phyloP scores from a whole-genome alignment of 2,797 vertebrate species.

The Alca torda region DNA sequence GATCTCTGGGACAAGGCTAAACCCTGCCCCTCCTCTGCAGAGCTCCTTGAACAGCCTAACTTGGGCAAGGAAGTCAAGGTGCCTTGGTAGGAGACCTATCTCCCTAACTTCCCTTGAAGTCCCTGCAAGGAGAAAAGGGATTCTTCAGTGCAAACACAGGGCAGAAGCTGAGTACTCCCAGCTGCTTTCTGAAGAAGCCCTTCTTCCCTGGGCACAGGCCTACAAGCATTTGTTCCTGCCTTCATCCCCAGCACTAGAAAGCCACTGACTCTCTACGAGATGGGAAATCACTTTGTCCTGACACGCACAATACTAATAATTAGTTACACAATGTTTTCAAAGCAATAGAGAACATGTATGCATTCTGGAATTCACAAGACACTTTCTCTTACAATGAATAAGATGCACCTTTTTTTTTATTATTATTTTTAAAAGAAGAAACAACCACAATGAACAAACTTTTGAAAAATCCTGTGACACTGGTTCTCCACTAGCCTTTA shows the following conservation, averaged over 20 bases:
- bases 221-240: fast-evolving
- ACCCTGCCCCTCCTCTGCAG: fast-evolving
- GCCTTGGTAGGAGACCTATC: not conserved
- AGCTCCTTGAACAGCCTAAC: not conserved
- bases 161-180: not conserved
- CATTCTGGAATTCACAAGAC: not conserved
- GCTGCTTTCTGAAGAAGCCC: not conserved
- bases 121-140: not conserved
- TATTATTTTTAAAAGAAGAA: not conserved
- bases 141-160: not conserved
- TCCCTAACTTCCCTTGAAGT: not conserved
- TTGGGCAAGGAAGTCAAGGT: not conserved
- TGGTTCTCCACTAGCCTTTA: not conserved
- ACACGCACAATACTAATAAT: not conserved
- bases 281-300: not conserved
- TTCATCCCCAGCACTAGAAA: not conserved
- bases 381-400: not conserved
- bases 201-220: not conserved
- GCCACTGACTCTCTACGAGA: too few relatives aligned
- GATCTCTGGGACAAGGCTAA: not conserved
- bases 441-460: not conserved
- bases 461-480: not conserved
- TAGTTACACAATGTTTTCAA: not conserved
- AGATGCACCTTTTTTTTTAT: not conserved
- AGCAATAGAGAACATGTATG: not conserved